A percentile compares a stretch with the other conserved stretches of the same genome.
These are phyloP conservation scores for Melanostoma scalare DNA, from an alignment of 2,888 invertebrate species.

Conservation along the genomic window DNA sequence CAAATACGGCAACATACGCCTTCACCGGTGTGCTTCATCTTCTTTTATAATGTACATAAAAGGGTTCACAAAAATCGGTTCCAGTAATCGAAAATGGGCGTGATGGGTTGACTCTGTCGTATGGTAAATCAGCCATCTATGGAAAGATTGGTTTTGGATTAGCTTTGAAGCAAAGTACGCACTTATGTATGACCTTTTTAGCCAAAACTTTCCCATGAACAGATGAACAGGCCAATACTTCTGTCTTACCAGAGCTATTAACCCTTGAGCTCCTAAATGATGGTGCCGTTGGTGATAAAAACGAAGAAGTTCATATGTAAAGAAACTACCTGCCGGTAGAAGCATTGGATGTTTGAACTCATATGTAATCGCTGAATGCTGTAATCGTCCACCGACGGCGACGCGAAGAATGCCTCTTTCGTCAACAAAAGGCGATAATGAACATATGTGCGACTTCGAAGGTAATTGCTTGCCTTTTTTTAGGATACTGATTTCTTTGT, in stretches of 20 bases:
- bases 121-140: not conserved
- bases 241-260: slow-evolving; percentile 15
- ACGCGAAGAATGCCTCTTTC: slow-evolving; percentile 8
- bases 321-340: not conserved
- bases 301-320: not conserved
- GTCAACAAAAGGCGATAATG: slow-evolving; percentile 14
- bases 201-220: slow-evolving; percentile 3
- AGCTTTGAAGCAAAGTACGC: not conserved
- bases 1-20: not conserved
- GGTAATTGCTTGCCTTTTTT: not conserved
- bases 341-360: not conserved
- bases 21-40: not conserved
- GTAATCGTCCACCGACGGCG: slow-evolving; percentile 14
- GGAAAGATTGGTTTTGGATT: not conserved
- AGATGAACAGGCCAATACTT: slow-evolving; percentile 24
- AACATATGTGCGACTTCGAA: slow-evolving; percentile 1
- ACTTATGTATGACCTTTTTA: not conserved
- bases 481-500: not conserved
- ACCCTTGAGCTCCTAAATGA: slow-evolving; percentile 9
- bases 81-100: not conserved
- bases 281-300: not conserved
- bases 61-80: not conserved
- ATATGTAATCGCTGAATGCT: not conserved
- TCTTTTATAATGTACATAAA: not conserved
- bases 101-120: not conserved